These are phyloP conservation scores for Albula glossodonta DNA, from an alignment of 2,113 vertebrate species.

Conservation along the genomic window DNA sequence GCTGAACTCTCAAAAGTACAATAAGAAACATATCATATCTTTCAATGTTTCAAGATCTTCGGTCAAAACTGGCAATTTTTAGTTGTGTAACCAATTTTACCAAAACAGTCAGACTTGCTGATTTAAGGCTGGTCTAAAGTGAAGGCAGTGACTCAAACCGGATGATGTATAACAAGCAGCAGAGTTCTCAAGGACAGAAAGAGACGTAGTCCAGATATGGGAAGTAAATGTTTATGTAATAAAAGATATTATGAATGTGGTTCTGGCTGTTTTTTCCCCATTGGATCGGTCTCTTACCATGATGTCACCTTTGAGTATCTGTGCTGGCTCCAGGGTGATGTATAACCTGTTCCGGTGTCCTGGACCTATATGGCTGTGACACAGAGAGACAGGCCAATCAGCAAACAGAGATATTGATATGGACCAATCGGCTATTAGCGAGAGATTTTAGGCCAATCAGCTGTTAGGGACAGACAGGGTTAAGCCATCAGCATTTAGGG, in stretches of 20 bases:
- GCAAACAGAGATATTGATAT: not conserved
- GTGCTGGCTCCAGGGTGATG: slow-evolving; percentile 86
- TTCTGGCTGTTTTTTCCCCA: not conserved
- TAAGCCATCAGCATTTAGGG: not conserved
- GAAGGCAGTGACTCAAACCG: no score
- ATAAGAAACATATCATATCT: no score
- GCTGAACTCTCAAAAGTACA: no score
- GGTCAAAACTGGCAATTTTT: no score
- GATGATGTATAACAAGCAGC: no score
- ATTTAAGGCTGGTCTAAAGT: no score
- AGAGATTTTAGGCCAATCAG: not conserved
- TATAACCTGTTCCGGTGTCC: slow-evolving; percentile 78
- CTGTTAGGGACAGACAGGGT: not conserved
- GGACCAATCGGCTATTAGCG: not conserved
- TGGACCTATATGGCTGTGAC: slow-evolving; percentile 73
- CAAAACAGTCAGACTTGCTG: no score
- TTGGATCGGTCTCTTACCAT: slow-evolving; percentile 75
- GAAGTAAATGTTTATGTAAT: not conserved
- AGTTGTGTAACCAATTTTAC: no score
- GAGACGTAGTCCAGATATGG: not conserved
- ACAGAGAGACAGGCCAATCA: slow-evolving; percentile 6
- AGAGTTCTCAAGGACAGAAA: no score
- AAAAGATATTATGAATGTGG: not conserved
- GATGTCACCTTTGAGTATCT: slow-evolving; percentile 92
- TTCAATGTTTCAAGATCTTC: no score